phyloP scores from a whole-genome alignment of 2,113 vertebrate species.

The Xiphias gladius region DNA sequence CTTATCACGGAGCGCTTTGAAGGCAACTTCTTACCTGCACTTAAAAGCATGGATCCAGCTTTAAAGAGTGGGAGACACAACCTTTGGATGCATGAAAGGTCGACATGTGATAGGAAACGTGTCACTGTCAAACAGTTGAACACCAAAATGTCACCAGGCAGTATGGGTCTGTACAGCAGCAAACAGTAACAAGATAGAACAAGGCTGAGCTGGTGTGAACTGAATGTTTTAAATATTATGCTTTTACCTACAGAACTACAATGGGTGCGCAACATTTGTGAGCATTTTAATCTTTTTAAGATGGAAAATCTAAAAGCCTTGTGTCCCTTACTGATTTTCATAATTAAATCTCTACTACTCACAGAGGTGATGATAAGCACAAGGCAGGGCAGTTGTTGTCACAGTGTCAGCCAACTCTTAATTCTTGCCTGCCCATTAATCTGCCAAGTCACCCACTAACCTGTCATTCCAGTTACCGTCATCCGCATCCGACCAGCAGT shows the following conservation, averaged over 20 bases:
- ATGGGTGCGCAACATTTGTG: background rate
- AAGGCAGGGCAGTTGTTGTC: background rate
- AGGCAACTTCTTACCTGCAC: slow-evolving; percentile 36
- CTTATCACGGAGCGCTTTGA: slow-evolving; percentile 56
- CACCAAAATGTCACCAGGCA: slow-evolving; percentile 58
- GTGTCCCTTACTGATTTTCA: background rate
- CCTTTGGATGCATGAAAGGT: slow-evolving; percentile 66
- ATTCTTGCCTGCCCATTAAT: background rate
- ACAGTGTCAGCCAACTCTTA: background rate
- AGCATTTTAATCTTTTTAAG: background rate
- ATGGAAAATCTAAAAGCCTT: background rate
- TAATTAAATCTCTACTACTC: background rate
- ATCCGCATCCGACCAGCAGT: background rate
- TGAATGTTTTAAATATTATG: background rate
- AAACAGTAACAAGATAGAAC: background rate
- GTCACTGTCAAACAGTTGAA: slow-evolving; percentile 25
- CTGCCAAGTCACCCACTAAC: background rate
- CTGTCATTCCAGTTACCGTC: background rate
- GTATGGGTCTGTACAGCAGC: background rate
- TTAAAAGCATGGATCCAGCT: slow-evolving; percentile 51
- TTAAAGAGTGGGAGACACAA: slow-evolving; percentile 21
- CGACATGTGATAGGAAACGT: slow-evolving; percentile 44
- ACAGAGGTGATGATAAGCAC: background rate
- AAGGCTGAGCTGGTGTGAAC: background rate
- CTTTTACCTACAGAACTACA: background rate